phyloP scores from a whole-genome alignment of 1,140 invertebrate genomes.

The Bombus pyrosoma region DNA sequence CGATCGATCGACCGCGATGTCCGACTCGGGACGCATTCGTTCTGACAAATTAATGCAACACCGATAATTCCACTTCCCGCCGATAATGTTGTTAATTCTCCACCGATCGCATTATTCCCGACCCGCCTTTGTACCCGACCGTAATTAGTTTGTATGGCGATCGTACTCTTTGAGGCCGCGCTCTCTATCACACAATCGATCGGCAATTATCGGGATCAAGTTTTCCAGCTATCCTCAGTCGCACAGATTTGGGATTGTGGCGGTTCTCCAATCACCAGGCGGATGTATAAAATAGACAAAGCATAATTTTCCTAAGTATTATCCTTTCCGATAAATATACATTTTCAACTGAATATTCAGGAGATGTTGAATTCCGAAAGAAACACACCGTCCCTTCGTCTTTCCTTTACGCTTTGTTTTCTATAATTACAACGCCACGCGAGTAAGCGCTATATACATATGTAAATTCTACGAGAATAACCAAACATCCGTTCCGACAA shows the following conservation, averaged over 20 bases:
- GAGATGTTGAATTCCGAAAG: too few relatives aligned
- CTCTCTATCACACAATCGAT: not conserved
- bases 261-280: too few relatives aligned
- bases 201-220: slow-evolving; percentile 33
- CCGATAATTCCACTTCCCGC: slow-evolving; percentile 53
- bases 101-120: slow-evolving; percentile 44
- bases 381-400: too few relatives aligned
- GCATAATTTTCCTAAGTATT: too few relatives aligned
- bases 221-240: not conserved
- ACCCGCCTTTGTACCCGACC: slow-evolving; percentile 46
- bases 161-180: slow-evolving; percentile 42
- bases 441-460: too few relatives aligned
- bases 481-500: not conserved
- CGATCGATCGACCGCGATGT: slow-evolving; percentile 8
- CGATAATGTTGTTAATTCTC: slow-evolving; percentile 65
- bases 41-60: slow-evolving; percentile 61
- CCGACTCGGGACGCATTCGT: slow-evolving; percentile 19
- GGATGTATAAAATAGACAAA: too few relatives aligned
- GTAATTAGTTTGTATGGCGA: slow-evolving; percentile 54
- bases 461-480: not conserved
- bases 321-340: too few relatives aligned
- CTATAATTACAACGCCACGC: too few relatives aligned
- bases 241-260: too few relatives aligned
- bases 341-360: too few relatives aligned
- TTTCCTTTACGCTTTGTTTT: too few relatives aligned